Conservation (phyloP, 1,140 invertebrate species). For the Pinna nobilis region DNA sequence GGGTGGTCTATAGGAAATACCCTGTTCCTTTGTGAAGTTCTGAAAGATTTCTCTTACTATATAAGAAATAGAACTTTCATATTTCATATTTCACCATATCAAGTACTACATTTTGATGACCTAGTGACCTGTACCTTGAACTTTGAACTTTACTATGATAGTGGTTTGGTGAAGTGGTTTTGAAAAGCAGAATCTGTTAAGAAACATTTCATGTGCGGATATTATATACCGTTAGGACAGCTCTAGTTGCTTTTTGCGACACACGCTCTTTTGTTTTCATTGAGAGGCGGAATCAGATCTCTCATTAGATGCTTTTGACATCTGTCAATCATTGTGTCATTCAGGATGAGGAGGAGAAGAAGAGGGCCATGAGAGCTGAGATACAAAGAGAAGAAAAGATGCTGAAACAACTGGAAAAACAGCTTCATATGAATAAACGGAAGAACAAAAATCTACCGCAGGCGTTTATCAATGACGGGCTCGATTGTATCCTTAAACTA, state of each 20-base stretch:
- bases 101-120: no score
- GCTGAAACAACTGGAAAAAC: slow-evolving; percentile 89
- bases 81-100: no score
- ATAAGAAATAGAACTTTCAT: no score
- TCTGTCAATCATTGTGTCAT: neutral
- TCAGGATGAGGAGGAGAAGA: slow-evolving; percentile 78
- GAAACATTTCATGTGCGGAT: neutral
- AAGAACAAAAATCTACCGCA: slow-evolving; percentile 85
- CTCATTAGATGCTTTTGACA: neutral
- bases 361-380: slow-evolving; percentile 80
- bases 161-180: no score
- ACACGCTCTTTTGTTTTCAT: neutral
- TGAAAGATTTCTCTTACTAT: no score
- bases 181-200: no score
- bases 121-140: no score
- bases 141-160: no score
- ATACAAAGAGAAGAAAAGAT: slow-evolving; percentile 87
- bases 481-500: slow-evolving; percentile 87
- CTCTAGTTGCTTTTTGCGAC: neutral
- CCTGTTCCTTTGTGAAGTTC: no score
- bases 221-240: neutral
- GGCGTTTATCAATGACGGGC: slow-evolving; percentile 86
- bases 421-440: slow-evolving; percentile 86
- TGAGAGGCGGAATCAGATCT: neutral
- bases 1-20: no score